Conservation (phyloP, 1,140 invertebrate species). For the Aporrectodea caliginosa region DNA sequence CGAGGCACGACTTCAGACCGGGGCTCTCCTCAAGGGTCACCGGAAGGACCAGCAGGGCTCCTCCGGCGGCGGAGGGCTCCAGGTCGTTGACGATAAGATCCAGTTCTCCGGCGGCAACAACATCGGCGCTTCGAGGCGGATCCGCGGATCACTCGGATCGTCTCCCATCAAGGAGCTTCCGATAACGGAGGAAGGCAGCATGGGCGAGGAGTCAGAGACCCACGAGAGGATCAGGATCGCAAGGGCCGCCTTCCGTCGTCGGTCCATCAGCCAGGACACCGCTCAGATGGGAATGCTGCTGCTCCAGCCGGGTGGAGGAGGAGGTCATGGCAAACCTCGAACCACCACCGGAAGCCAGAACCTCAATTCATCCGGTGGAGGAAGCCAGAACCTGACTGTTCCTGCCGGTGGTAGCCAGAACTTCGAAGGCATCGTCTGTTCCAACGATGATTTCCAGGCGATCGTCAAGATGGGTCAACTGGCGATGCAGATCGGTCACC, state of each 20-base stretch:
- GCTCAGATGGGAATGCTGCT: not conserved
- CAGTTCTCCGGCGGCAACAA: not conserved
- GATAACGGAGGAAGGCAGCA: not conserved
- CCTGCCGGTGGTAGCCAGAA: not conserved
- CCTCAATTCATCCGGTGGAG: too few relatives aligned
- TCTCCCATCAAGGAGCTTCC: not conserved
- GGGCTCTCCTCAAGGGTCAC: not conserved
- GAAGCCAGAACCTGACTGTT: not conserved
- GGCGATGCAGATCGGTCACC: not conserved
- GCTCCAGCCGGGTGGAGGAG: not conserved
- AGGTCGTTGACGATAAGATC: not conserved
- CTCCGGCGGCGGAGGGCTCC: not conserved
- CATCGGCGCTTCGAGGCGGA: not conserved
- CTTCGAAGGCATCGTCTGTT: constrained; percentile 27
- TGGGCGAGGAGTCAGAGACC: not conserved
- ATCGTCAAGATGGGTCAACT: constrained; percentile 1
- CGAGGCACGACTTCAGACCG: constrained; percentile 9
- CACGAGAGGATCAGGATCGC: constrained; percentile 13
- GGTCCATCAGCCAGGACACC: constrained; percentile 32
- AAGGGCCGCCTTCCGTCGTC: constrained; percentile 22
- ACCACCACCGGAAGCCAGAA: constrained; percentile 6
- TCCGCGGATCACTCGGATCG: not conserved
- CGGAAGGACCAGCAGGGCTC: not conserved
- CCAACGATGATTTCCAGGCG: constrained; percentile 28
- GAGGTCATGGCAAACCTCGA: not conserved